phyloP scores from a whole-genome alignment of 2,888 invertebrate genomes.

The Shargacucullia verbasci region DNA sequence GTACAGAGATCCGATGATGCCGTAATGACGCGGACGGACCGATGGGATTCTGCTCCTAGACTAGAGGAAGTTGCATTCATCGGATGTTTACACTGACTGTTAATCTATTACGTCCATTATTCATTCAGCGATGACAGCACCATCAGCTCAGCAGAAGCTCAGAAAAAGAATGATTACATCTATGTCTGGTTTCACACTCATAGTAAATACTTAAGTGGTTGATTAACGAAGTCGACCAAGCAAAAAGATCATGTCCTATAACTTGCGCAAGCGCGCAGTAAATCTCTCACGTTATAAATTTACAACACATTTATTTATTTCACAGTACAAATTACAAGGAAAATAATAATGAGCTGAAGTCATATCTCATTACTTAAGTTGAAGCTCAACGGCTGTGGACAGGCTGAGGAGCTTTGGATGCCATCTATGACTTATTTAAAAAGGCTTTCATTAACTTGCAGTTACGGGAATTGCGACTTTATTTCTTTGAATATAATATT shows the following conservation, averaged over 20 bases:
- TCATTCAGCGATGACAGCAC: slow-evolving; percentile 26
- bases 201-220: slow-evolving; percentile 55
- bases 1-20: slow-evolving; percentile 72
- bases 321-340: slow-evolving; percentile 77
- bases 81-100: slow-evolving; percentile 36
- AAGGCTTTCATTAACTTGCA: slow-evolving; percentile 55
- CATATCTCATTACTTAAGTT: slow-evolving; percentile 86
- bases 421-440: slow-evolving; percentile 64
- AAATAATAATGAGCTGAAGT: slow-evolving; percentile 84
- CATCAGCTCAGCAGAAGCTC: slow-evolving; percentile 19
- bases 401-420: slow-evolving; percentile 75
- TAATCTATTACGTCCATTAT: slow-evolving; percentile 45
- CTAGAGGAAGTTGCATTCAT: slow-evolving; percentile 44
- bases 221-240: slow-evolving; percentile 56
- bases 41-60: slow-evolving; percentile 56
- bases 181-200: slow-evolving; percentile 44
- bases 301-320: slow-evolving; percentile 76
- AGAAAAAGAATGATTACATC: slow-evolving; percentile 32
- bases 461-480: slow-evolving; percentile 42
- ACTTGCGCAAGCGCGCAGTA: slow-evolving; percentile 68
- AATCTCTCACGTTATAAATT: slow-evolving; percentile 78
- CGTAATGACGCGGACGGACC: slow-evolving; percentile 67
- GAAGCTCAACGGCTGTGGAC: slow-evolving; percentile 80
- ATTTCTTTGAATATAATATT: slow-evolving; percentile 22
- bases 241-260: slow-evolving; percentile 62